phyloP scores from a whole-genome alignment of 2,888 invertebrate genomes.

The Drosophila paramelanica region DNA sequence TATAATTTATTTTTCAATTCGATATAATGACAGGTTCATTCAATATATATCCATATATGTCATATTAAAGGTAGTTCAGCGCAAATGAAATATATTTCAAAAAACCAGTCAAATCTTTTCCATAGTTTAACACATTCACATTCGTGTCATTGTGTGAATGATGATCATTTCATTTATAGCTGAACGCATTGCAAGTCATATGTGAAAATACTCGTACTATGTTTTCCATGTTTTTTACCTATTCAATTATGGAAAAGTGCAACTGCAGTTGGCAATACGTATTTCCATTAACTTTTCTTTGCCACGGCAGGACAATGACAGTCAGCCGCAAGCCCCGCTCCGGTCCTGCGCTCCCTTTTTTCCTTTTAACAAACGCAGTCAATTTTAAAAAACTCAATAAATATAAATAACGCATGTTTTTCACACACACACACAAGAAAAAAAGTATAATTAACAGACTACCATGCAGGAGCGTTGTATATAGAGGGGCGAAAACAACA shows the following conservation, averaged over 20 bases:
- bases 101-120: background rate
- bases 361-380: slow-evolving; percentile 5
- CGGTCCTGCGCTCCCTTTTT: too few relatives aligned
- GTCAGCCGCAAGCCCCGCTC: too few relatives aligned
- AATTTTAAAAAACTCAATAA: slow-evolving; percentile 46
- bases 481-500: too few relatives aligned
- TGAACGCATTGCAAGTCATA: slow-evolving; percentile 2
- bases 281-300: slow-evolving; percentile 20
- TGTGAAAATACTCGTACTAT: slow-evolving; percentile 10
- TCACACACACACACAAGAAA: slow-evolving; percentile 2
- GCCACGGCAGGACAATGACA: background rate
- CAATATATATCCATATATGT: too few relatives aligned
- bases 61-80: too few relatives aligned
- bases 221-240: background rate
- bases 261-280: slow-evolving; percentile 4
- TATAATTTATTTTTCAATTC: too few relatives aligned
- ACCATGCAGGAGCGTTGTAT: too few relatives aligned
- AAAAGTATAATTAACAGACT: slow-evolving; percentile 3
- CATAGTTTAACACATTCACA: background rate
- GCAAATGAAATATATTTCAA: background rate
- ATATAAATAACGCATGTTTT: slow-evolving; percentile 57
- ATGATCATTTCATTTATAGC: slow-evolving; percentile 6
- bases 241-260: slow-evolving; percentile 28
- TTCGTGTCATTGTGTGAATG: background rate
- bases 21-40: too few relatives aligned